These are phyloP conservation scores for Psittacara wagleri DNA, from an alignment of 2,113 vertebrate genomes.

Conservation along the genomic window DNA sequence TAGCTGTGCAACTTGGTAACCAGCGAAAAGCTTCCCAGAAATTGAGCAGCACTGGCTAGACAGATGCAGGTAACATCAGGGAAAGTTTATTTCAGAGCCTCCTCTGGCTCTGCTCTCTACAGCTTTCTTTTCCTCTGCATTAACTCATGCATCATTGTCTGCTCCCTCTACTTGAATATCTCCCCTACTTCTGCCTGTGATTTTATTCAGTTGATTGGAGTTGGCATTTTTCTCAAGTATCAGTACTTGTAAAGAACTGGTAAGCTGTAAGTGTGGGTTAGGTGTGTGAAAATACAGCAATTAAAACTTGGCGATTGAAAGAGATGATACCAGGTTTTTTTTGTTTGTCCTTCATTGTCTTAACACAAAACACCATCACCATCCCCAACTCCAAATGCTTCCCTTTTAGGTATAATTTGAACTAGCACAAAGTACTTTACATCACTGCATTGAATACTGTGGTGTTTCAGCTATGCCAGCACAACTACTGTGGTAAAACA, in stretches of 20 bases:
- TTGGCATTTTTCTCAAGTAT: not conserved
- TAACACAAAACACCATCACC: not conserved
- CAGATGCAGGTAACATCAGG: not conserved
- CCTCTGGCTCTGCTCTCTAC: not conserved
- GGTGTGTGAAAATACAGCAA: not conserved
- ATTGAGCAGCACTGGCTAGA: not conserved
- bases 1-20: not conserved
- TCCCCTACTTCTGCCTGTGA: not conserved
- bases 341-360: not conserved
- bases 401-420: not conserved
- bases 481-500: conserved; percentile 11
- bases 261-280: not conserved
- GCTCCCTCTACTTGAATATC: not conserved
- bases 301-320: not conserved
- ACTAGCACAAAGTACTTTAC: conserved; percentile 9
- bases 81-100: not conserved
- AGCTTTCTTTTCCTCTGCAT: not conserved
- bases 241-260: not conserved
- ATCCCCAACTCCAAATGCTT: not conserved
- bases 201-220: not conserved
- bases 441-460: not conserved
- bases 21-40: not conserved
- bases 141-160: not conserved
- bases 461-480: conserved; percentile 38
- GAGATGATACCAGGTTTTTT: not conserved